Evolutionary conservation across 37 sponge, comb jelly and placozoan species (phyloP), one percentile per base, ranked within the genome.

Genomic region (Halichondria panicea): DNA sequence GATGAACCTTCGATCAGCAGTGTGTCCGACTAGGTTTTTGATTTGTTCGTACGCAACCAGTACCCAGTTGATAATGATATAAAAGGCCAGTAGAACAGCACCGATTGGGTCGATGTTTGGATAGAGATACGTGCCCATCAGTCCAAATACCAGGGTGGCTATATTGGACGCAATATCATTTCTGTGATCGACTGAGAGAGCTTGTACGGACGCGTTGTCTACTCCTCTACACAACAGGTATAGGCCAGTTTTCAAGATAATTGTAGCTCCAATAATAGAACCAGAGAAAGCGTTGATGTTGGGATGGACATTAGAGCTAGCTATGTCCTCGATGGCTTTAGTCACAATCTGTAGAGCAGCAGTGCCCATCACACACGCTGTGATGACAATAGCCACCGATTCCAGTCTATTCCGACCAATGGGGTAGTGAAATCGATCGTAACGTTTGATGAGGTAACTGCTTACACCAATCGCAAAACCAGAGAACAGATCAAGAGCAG

Each of bases 301-400:
- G 24, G 86, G 86, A 21, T 58, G 48, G 1, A 61, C 58, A 18
- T 40, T 36, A 30, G 65, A 44, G 4, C 36, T 40, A 19, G 54
- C 50, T 22, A 84, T 70, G 59, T 71, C 60, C 24, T 77, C 46
- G 21, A 77, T 46, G 12, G 86, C 79, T 18, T 63, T 41, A 1
- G 78, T 74, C 42, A 84, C 55, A 44, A 84, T 68, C 41, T 84
- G 86, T 32, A 84, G 43, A 35, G 86, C 62, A 44, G 86, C 86
- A n/a, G 86, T 84, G 15, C 86, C 86, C 86, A 84, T 84, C 7
- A 84, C 79, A 12, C 72, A 33, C 21, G 86, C 86, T 41, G 71
- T 76, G 1, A 84, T 67, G 32, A 78, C 36, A 43, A 84, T 84
- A 24, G 86, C 72, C 27, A 84, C 86, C 7, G 86, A 79, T 34